Percentiles rank a stretch among this genome's conserved stretches.
phyloP scores from a whole-genome alignment of 2,113 vertebrate genomes.

The Perccottus glenii region DNA sequence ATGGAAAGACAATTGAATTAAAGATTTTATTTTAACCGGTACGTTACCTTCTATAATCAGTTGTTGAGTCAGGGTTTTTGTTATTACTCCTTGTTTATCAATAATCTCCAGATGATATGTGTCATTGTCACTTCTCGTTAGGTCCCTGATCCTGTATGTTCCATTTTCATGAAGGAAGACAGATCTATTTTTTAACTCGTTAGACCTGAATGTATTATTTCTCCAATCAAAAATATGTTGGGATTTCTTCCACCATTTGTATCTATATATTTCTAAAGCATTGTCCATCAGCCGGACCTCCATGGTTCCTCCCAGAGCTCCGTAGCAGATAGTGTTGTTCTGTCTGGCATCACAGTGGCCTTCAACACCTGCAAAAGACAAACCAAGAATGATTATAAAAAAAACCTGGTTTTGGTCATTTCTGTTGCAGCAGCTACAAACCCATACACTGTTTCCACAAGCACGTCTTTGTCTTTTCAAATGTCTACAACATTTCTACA shows the following conservation, averaged over 20 bases:
- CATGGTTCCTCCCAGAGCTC: slow-evolving; percentile 59
- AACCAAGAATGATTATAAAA: not conserved
- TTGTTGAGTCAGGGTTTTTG: accelerated
- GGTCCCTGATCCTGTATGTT: slow-evolving; percentile 42
- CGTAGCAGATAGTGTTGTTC: slow-evolving; percentile 48
- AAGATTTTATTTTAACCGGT: too few relatives aligned
- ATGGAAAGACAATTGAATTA: too few relatives aligned
- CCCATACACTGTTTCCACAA: too few relatives aligned
- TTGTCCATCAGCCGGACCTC: slow-evolving; percentile 24
- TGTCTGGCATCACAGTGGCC: slow-evolving; percentile 46
- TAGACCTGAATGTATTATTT: too few relatives aligned
- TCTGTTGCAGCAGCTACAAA: too few relatives aligned
- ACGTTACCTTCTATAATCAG: slow-evolving; percentile 52
- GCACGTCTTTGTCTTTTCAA: not conserved
- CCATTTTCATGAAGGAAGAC: slow-evolving; percentile 18
- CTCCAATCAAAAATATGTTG: accelerated
- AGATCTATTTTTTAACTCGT: accelerated
- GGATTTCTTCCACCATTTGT: accelerated
- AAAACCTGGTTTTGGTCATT: too few relatives aligned
- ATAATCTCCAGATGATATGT: not conserved
- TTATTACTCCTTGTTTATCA: accelerated
- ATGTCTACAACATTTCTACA: too few relatives aligned
- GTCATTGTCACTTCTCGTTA: slow-evolving; percentile 23
- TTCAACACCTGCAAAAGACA: slow-evolving; percentile 34
- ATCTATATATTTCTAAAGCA: not conserved